These are phyloP conservation scores for Poecilus cupreus DNA, from an alignment of 2,888 invertebrate species.

Conservation along the genomic window DNA sequence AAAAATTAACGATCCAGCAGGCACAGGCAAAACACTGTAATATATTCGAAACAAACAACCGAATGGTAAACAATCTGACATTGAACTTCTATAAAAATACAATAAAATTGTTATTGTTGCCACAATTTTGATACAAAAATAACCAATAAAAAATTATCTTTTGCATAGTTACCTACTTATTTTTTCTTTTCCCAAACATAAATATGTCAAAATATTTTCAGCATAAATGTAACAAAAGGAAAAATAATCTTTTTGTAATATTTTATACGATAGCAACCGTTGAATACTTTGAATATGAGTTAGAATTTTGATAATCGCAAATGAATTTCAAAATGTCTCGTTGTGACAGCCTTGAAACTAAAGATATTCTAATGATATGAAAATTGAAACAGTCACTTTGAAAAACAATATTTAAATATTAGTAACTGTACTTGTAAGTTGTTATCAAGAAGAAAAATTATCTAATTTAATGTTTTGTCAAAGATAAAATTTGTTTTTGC, in stretches of 20 bases:
- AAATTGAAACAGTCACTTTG: constrained; percentile 29
- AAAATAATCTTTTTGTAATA: background rate
- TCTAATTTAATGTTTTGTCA: background rate
- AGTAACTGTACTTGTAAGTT: background rate
- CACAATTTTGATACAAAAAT: background rate
- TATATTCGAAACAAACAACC: background rate
- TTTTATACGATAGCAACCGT: background rate
- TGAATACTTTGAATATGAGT: background rate
- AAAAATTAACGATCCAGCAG: too few species aligned
- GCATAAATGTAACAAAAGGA: background rate
- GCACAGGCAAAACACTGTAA: background rate
- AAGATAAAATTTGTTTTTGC: background rate
- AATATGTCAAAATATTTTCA: background rate
- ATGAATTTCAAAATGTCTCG: constrained; percentile 32
- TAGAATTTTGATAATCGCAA: constrained; percentile 26
- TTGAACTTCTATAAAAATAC: constrained; percentile 36
- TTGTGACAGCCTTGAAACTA: constrained; percentile 27
- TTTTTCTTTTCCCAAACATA: background rate
- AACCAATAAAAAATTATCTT: constrained; percentile 5
- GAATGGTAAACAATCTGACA: constrained; percentile 20
- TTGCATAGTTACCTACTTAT: constrained; percentile 18
- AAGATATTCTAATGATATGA: constrained; percentile 51
- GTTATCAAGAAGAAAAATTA: background rate
- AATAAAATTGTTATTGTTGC: constrained; percentile 41
- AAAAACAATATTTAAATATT: constrained; percentile 45